Evolutionary conservation across 2,888 invertebrate genomes (phyloP), one percentile per base, ranked within the genome.

Genomic region (Oxystoma pomonae): DNA sequence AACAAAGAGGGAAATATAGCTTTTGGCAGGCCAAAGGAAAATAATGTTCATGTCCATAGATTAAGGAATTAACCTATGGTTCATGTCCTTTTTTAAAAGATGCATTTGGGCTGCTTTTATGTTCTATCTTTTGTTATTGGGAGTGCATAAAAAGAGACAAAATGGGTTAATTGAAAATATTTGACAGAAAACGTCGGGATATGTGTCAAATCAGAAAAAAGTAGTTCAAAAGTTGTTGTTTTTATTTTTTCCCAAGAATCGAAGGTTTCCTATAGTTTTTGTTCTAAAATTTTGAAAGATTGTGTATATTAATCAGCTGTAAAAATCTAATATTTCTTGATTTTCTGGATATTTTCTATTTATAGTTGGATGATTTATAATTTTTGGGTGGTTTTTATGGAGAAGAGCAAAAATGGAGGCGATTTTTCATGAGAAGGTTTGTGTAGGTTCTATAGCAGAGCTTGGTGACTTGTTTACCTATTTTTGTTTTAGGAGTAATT

Each of bases 351-450:
- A 35, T 60, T 53, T 65, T 59, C 53, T 60, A 59, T 53, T 62
- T 57, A 59, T 57, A 60, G 53, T 57, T 66, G 58, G 53, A 35
- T 61, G 60, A 64, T 35, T 22, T 7, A 52, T 50, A 61, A 16
- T 61, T 55, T 65, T 57, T 61, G 49, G 53, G 35, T 56, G 17
- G 55, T 20, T 53, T 59, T 61, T 57, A 60, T 50, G 58, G 50
- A 35, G 3, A 55, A 56, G 58, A 67, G 55, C 55, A 63, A 57
- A 35, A 59, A 81, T 82, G 81, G 81, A 82, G 66, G 70, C 76
- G 61, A 81, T 82, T 71, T 81, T 81, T 71, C 81, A 81, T 67
- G 81, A 82, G 74, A 81, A 80, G 77, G 81, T 81, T 73, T 58
- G 68, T 55, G 60, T 60, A n/a, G n/a, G n/a, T n/a, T n/a, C n/a